Evolutionary conservation across 2,888 invertebrate species (phyloP).

Genomic region (Coronaproctus castanopsis): DNA sequence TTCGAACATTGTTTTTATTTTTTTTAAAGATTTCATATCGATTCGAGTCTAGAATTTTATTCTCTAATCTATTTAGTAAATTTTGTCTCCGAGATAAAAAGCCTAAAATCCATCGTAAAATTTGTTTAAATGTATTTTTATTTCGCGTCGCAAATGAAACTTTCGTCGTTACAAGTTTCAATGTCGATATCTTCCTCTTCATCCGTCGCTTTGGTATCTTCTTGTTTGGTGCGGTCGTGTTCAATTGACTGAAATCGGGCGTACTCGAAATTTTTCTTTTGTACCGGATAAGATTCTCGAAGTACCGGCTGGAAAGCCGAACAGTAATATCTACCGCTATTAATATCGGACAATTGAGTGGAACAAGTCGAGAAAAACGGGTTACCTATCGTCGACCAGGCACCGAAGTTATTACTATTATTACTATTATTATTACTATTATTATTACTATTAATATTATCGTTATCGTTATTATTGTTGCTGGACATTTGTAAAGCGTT

Average conservation of each 20-base stretch:
- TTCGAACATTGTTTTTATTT: too few species aligned
- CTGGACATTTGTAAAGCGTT: not conserved
- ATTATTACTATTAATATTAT: slow-evolving; percentile 11
- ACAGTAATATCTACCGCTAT: slow-evolving; percentile 11
- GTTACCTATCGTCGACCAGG: too few species aligned
- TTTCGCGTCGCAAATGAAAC: too few species aligned
- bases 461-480: too few species aligned
- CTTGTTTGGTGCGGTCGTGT: slow-evolving; percentile 29
- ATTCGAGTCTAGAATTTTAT: too few species aligned
- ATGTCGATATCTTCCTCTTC: slow-evolving; percentile 71
- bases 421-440: slow-evolving; percentile 12
- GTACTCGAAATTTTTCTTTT: slow-evolving; percentile 22
- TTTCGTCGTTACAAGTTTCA: slow-evolving; percentile 37
- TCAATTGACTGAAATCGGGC: too few species aligned
- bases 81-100: too few species aligned
- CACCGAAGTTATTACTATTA: too few species aligned
- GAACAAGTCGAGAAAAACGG: slow-evolving; percentile 9
- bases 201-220: slow-evolving; percentile 37
- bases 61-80: too few species aligned
- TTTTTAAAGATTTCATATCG: too few species aligned
- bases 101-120: too few species aligned
- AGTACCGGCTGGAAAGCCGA: slow-evolving; percentile 18
- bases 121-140: too few species aligned
- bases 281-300: slow-evolving; percentile 13
- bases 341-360: slow-evolving; percentile 7